Evolutionary conservation across 2,113 vertebrate species (phyloP).

Genomic region (Rattus rattus): DNA sequence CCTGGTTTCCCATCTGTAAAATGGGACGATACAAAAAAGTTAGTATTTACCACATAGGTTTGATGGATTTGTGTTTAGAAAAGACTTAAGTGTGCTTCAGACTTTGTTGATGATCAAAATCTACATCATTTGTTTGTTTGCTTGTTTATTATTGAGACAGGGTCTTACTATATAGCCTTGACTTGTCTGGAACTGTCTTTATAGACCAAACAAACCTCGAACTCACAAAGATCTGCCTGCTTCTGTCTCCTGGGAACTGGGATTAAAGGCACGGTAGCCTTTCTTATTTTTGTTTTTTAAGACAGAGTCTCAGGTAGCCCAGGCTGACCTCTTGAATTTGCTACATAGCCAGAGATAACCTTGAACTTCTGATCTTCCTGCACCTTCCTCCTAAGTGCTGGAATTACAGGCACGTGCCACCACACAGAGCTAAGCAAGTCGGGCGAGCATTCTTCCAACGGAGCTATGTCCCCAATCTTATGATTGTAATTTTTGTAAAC

Average conservation of each 20-base stretch:
- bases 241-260: not conserved
- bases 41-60: no score
- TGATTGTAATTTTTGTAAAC: not conserved
- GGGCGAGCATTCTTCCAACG: not conserved
- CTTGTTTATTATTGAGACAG: not conserved
- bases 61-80: not conserved
- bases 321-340: not conserved
- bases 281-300: not conserved
- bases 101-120: not conserved
- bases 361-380: not conserved
- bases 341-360: not conserved
- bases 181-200: not conserved
- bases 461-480: not conserved
- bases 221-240: not conserved
- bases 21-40: not conserved
- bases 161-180: not conserved
- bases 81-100: not conserved
- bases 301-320: not conserved
- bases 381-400: not conserved
- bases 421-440: no score
- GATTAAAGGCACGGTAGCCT: not conserved
- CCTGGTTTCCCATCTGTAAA: constrained; percentile 40
- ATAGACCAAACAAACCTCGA: not conserved
- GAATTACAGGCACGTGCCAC: not conserved
- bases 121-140: no score